Conservation (phyloP, 2,888 invertebrate species). For the Leucania comma region DNA sequence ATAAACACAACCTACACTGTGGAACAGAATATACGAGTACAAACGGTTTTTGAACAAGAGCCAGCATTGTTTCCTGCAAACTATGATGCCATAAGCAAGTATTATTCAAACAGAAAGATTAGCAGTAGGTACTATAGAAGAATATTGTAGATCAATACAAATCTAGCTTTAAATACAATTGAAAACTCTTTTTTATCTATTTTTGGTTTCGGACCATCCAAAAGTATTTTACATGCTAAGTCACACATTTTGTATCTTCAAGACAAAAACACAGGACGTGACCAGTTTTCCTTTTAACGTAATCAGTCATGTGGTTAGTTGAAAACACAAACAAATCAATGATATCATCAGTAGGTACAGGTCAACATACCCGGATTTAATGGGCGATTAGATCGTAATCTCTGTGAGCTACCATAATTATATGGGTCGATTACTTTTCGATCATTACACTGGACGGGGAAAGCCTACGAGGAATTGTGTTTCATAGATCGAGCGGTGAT, state of each 20-base stretch:
- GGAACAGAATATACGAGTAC: background rate
- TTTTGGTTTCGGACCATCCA: background rate
- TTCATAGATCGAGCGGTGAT: background rate
- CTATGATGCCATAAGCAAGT: background rate
- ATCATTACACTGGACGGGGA: background rate
- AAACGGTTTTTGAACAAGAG: constrained; percentile 32
- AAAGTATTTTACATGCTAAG: background rate
- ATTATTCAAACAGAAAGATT: background rate
- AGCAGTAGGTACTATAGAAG: background rate
- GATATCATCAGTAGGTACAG: constrained; percentile 31
- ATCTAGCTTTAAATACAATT: background rate
- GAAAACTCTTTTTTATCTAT: background rate
- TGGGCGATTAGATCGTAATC: background rate
- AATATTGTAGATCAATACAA: background rate
- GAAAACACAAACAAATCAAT: constrained; percentile 36
- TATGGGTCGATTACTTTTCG: constrained; percentile 8
- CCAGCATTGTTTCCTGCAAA: constrained; percentile 33
- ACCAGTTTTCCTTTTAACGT: constrained; percentile 38
- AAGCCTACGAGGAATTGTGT: background rate
- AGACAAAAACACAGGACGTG: constrained; percentile 49
- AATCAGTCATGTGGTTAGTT: constrained; percentile 25
- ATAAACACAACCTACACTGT: background rate
- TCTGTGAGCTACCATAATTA: constrained; percentile 1
- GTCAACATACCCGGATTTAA: constrained; percentile 46
- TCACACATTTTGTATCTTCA: background rate